Evolutionary conservation across 2,113 vertebrate genomes (phyloP).

Genomic region (Notothenia coriiceps): DNA sequence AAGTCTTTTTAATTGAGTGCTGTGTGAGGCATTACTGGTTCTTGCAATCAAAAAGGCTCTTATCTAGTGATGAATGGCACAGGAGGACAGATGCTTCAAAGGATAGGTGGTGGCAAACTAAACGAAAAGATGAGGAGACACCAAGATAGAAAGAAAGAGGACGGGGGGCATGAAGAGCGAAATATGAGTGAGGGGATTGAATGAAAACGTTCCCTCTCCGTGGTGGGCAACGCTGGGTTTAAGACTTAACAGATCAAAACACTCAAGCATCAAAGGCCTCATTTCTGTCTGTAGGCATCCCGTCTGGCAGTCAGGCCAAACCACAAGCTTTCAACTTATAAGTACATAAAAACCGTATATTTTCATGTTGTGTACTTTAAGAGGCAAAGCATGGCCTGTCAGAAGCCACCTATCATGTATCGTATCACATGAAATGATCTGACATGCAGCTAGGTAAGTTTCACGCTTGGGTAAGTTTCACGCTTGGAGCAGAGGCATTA

Average conservation of each 20-base stretch:
- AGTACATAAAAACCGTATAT: slow-evolving; percentile 45
- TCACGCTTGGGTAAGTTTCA: not conserved
- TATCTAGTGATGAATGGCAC: slow-evolving; percentile 61
- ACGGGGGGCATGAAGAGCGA: slow-evolving; percentile 25
- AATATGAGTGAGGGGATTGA: slow-evolving; percentile 62
- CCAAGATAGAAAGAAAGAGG: not conserved
- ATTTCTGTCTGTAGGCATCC: slow-evolving; percentile 69
- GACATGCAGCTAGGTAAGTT: slow-evolving; percentile 11
- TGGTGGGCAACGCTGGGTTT: slow-evolving; percentile 66
- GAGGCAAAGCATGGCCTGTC: not conserved
- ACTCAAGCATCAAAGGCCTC: slow-evolving; percentile 70
- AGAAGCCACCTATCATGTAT: not conserved
- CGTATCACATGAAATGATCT: slow-evolving; percentile 22
- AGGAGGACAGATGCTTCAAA: slow-evolving; percentile 58
- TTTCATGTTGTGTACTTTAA: slow-evolving; percentile 30
- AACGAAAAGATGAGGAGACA: slow-evolving; percentile 25
- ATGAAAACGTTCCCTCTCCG: slow-evolving; percentile 56
- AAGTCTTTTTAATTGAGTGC: slow-evolving; percentile 52
- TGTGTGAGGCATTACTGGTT: slow-evolving; percentile 34
- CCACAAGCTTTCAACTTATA: slow-evolving; percentile 52
- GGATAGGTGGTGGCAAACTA: slow-evolving; percentile 35
- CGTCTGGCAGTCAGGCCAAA: slow-evolving; percentile 34
- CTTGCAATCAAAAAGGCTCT: slow-evolving; percentile 53
- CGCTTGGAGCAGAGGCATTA: not conserved
- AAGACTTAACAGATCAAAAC: slow-evolving; percentile 78